Evolutionary conservation across 2,113 vertebrate genomes (phyloP), one percentile per base, ranked within the genome.

Genomic region (Istiophorus platypterus): DNA sequence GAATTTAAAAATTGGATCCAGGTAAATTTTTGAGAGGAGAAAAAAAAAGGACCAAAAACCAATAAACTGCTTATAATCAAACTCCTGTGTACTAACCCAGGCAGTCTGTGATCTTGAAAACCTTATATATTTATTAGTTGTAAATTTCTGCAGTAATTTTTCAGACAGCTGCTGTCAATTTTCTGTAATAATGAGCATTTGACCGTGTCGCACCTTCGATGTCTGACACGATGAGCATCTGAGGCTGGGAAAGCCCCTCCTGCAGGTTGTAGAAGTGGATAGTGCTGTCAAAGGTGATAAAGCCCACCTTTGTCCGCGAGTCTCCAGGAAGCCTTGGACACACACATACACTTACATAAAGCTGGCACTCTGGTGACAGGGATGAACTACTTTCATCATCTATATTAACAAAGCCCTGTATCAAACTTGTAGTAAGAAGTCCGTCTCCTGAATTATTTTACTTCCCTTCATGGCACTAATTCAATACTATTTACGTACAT

Each of bases 241-340:
- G 98, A 34, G 98, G 98, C 91, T 99, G 98, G 51, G 98, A 97
- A 47, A 99, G 96, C 68, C 98, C 98, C 94, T 99, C 98, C 92
- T 99, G 98, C 69, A 99, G 97, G 91, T 97, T 98, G 93, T 99
- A 99, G 95, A 99, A 99, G 91, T 99, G 98, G 94, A 99, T 96
- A 91, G 97, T 98, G 94, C 97, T 99, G 94, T 99, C 97, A 88
- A 99, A 99, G 0, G 98, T 99, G 94, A 99, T 96, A 90, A 99
- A 98, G 86, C 98, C 98, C 66, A 99, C 96, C 93, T 98, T 99
- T 87, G 97, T 99, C 92, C 98, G 95, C 12, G 97, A 95, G 93
- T 99, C 99, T 86, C 98, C 98, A 78, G 98, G 98, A 90, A 99
- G 96, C 93, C 98, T 99, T 80, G 54, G 86, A 34, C 29, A 82